Evolutionary conservation across 1,140 invertebrate genomes (phyloP).

Genomic region (Himalopsyche phryganea): DNA sequence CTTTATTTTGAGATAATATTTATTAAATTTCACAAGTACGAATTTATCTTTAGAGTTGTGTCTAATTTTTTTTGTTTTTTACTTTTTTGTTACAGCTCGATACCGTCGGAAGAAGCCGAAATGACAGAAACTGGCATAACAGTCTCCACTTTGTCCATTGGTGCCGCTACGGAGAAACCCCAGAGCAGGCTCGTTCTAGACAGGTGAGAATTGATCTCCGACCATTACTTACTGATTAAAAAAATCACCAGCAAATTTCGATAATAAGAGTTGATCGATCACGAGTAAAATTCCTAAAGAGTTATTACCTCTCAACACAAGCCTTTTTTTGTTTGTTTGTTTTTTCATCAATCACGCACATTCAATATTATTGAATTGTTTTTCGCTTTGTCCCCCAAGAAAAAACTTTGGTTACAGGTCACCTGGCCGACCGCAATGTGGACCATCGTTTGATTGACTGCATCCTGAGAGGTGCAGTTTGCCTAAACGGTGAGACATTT

Average conservation of each 20-base stretch:
- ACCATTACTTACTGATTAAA: background rate
- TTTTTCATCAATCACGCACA: conserved; percentile 10
- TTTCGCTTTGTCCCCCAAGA: conserved; percentile 31
- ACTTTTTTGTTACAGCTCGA: conserved; percentile 47
- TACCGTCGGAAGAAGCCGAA: conserved; percentile 52
- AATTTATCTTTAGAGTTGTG: no score
- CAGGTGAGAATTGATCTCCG: conserved; percentile 50
- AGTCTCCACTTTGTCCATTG: conserved; percentile 66
- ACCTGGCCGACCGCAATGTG: conserved; percentile 32
- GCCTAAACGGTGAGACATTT: conserved; percentile 29
- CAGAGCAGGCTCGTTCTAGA: conserved; percentile 60
- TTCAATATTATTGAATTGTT: conserved; percentile 6
- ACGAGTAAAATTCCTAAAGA: no score
- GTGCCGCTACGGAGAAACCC: conserved; percentile 63
- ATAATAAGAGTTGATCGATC: no score
- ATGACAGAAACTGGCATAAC: conserved; percentile 63
- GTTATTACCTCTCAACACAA: no score
- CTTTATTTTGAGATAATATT: no score
- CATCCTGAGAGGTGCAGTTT: conserved; percentile 29
- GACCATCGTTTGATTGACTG: conserved; percentile 33
- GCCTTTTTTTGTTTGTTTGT: background rate
- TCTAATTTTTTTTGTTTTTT: background rate
- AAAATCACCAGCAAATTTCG: no score
- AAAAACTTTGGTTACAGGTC: conserved; percentile 34
- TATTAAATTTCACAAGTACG: no score